These are phyloP conservation scores for Verasper variegatus DNA, from an alignment of 2,113 vertebrate genomes.

Conservation along the genomic window DNA sequence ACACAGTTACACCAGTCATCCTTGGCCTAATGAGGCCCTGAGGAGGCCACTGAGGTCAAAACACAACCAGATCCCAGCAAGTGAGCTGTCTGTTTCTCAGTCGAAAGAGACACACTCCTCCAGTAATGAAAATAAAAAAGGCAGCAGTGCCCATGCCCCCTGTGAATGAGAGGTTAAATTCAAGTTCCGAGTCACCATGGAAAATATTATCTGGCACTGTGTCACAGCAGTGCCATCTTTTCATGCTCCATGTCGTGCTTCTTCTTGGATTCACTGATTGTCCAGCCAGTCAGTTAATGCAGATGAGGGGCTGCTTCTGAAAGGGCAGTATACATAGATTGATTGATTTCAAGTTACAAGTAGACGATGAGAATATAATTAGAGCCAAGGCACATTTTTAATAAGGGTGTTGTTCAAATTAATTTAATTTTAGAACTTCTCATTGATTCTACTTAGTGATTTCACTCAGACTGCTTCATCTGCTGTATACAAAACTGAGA, in stretches of 20 bases:
- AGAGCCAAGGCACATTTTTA: neutral
- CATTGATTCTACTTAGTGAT: neutral
- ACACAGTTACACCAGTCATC: slow-evolving; percentile 37
- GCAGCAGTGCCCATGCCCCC: neutral
- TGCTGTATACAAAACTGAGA: neutral
- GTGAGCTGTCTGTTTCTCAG: slow-evolving; percentile 30
- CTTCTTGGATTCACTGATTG: neutral
- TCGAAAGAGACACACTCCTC: slow-evolving; percentile 6
- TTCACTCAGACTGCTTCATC: neutral
- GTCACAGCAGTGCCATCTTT: neutral
- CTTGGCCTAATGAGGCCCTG: slow-evolving; percentile 41
- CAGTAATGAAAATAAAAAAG: slow-evolving; percentile 18
- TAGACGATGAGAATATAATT: neutral
- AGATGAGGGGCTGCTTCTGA: neutral
- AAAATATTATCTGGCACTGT: slow-evolving; percentile 5
- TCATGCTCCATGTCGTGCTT: neutral
- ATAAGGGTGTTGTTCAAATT: neutral
- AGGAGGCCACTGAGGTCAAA: slow-evolving; percentile 48
- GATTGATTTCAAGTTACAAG: neutral
- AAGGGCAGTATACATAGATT: neutral
- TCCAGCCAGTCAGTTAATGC: slow-evolving; percentile 1
- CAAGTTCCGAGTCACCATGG: neutral
- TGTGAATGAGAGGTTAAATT: slow-evolving; percentile 25
- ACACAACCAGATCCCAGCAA: slow-evolving; percentile 19
- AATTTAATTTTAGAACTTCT: neutral